Conservation (phyloP, 2,888 invertebrate genomes). For the Epinotia brunnichana region DNA sequence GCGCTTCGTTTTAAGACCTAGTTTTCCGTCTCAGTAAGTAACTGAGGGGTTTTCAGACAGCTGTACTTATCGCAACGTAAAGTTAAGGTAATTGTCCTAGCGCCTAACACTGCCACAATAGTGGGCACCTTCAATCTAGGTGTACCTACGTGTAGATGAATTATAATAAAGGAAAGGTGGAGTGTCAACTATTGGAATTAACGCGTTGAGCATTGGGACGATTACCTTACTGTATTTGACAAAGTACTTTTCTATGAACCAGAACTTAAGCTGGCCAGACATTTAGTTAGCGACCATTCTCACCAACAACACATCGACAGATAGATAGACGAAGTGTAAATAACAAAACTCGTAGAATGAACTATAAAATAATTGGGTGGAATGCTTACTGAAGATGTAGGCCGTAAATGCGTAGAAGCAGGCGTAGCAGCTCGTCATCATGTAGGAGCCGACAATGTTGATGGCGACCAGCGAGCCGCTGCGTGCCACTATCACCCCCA, state of each 20-base stretch:
- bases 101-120: too few relatives aligned
- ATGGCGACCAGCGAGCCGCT: slow-evolving; percentile 56
- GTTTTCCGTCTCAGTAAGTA: background rate
- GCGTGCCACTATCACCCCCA: slow-evolving; percentile 62
- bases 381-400: slow-evolving; percentile 54
- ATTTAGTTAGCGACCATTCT: too few relatives aligned
- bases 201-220: too few relatives aligned
- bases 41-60: background rate
- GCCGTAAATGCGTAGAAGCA: slow-evolving; percentile 56
- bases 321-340: too few relatives aligned
- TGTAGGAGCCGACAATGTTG: slow-evolving; percentile 57
- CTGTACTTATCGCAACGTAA: background rate
- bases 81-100: background rate
- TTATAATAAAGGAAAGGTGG: too few relatives aligned
- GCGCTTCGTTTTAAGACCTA: background rate
- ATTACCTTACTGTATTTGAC: too few relatives aligned
- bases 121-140: too few relatives aligned
- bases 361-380: background rate
- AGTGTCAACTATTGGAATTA: too few relatives aligned
- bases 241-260: background rate
- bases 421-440: slow-evolving; percentile 55
- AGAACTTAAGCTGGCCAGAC: background rate
- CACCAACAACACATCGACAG: too few relatives aligned
- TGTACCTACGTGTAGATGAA: too few relatives aligned
- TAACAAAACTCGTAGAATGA: background rate